phyloP scores from a whole-genome alignment of 2,113 vertebrate genomes.

The Desmodus rotundus region DNA sequence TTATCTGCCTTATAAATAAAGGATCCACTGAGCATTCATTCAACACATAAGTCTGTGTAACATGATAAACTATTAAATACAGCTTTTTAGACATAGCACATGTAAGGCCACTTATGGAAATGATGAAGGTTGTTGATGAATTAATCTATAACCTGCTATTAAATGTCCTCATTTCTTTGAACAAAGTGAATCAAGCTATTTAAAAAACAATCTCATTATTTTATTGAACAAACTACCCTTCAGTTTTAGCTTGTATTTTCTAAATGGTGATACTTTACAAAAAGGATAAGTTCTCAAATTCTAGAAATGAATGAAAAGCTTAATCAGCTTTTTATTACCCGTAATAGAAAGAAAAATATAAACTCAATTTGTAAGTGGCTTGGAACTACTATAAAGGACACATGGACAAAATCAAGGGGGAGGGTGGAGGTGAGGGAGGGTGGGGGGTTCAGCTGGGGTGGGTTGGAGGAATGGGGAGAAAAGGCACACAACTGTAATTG shows the following conservation, averaged over 20 bases:
- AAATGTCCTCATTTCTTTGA: background rate
- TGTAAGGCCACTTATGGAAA: background rate
- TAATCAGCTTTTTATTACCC: background rate
- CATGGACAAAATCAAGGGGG: no score
- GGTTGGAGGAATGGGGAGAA: no score
- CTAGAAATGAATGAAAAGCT: background rate
- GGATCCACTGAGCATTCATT: background rate
- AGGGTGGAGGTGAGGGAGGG: no score
- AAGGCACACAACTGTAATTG: no score
- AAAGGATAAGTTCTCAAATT: background rate
- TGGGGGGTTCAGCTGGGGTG: no score
- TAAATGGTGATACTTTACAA: background rate
- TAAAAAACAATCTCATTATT: conserved; percentile 2
- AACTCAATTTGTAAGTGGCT: conserved; percentile 23
- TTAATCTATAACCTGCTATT: conserved; percentile 13
- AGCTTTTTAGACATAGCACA: background rate
- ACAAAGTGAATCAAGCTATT: background rate
- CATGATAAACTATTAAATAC: background rate
- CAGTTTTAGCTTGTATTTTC: conserved; percentile 32
- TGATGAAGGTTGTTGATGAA: background rate
- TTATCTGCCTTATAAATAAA: background rate
- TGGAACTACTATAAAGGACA: no score
- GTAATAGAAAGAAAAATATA: background rate
- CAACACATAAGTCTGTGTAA: background rate
- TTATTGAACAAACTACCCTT: background rate